phyloP scores from a whole-genome alignment of 1,140 invertebrate species.

The Phenacoccus solenopsis region DNA sequence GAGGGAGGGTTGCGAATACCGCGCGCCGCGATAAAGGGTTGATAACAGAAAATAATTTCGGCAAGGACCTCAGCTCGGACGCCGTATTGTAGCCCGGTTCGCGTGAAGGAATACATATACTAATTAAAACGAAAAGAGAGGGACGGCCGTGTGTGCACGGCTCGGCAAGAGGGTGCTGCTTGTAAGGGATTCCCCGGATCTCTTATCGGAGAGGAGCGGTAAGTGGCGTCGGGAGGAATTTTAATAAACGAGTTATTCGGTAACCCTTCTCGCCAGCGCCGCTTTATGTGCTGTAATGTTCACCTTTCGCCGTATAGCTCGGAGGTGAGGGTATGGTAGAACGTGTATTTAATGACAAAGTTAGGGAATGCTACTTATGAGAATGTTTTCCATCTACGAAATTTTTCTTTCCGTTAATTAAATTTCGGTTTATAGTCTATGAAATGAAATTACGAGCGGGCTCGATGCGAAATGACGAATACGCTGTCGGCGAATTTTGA shows the following conservation, averaged over 20 bases:
- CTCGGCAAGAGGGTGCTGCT: neutral
- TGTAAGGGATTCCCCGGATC: neutral
- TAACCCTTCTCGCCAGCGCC: slow-evolving; percentile 2
- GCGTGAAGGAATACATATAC: slow-evolving; percentile 10
- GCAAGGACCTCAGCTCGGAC: slow-evolving; percentile 6
- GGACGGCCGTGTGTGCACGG: neutral
- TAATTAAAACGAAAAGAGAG: slow-evolving; percentile 18
- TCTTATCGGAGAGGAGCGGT: neutral
- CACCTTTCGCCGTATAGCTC: neutral
- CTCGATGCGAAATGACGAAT: neutral
- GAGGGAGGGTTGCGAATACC: neutral
- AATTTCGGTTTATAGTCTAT: neutral
- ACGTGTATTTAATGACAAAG: slow-evolving; percentile 13
- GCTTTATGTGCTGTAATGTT: slow-evolving; percentile 3
- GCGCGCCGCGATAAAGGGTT: neutral
- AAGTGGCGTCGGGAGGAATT: slow-evolving; percentile 1
- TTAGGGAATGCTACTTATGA: slow-evolving; percentile 16
- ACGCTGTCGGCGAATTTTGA: neutral
- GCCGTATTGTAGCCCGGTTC: neutral
- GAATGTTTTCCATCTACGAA: slow-evolving; percentile 13
- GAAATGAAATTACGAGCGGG: neutral
- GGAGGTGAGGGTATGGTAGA: neutral
- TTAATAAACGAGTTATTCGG: slow-evolving; percentile 14
- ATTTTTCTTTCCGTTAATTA: slow-evolving; percentile 17
- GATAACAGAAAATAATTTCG: slow-evolving; percentile 14